These are phyloP conservation scores for Trachelus troglodyta DNA, from an alignment of 2,888 invertebrate species.

Conservation along the genomic window DNA sequence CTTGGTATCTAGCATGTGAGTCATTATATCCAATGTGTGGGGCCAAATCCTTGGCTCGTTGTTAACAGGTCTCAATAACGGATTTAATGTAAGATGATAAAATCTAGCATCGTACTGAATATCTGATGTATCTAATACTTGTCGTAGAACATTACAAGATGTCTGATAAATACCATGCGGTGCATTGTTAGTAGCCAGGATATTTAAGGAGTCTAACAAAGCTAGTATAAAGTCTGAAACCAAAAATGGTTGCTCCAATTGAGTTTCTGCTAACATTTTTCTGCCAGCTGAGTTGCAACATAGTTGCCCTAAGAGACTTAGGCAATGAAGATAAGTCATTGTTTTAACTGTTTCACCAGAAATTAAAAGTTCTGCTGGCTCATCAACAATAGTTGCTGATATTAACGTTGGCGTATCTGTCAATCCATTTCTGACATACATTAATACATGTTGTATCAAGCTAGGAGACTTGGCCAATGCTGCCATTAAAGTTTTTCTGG, in stretches of 20 bases:
- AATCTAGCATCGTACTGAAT: constrained; percentile 50
- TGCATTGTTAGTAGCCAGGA: constrained; percentile 44
- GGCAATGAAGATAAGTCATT: constrained; percentile 55
- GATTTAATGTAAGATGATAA: constrained; percentile 49
- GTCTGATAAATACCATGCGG: constrained; percentile 51
- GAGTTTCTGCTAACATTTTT: constrained; percentile 44
- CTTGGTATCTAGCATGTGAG: constrained; percentile 50
- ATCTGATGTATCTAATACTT: constrained; percentile 46
- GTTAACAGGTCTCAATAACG: constrained; percentile 39
- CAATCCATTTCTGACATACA: constrained; percentile 42
- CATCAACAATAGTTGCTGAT: constrained; percentile 49
- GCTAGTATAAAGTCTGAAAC: constrained; percentile 47
- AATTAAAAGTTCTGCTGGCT: constrained; percentile 52
- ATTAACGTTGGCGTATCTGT: constrained; percentile 39
- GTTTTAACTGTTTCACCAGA: constrained; percentile 57
- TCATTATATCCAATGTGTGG: constrained; percentile 52
- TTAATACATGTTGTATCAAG: constrained; percentile 46
- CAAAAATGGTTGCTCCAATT: constrained; percentile 41
- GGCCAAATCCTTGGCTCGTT: constrained; percentile 51
- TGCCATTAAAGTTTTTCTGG: constrained; percentile 46
- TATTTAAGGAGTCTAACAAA: constrained; percentile 48
- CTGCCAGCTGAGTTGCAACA: constrained; percentile 49
- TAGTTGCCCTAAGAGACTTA: constrained; percentile 55
- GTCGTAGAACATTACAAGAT: constrained; percentile 45
- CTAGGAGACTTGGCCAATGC: constrained; percentile 52